A percentile compares a stretch with the other conserved stretches of the same genome.
phyloP scores from a whole-genome alignment of 2,797 vertebrate genomes.

The Merluccius polli region DNA sequence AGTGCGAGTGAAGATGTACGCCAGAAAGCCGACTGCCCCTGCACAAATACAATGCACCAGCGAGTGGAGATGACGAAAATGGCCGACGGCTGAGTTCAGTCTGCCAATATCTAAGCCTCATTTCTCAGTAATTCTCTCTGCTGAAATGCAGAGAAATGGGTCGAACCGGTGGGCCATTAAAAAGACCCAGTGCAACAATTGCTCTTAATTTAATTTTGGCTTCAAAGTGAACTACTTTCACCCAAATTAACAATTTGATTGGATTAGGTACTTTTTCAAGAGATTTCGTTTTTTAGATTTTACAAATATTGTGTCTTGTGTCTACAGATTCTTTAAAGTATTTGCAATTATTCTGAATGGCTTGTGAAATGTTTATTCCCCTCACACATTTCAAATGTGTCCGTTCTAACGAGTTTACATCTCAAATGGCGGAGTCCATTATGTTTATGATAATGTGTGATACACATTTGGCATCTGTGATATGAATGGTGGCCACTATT shows the following conservation, averaged over 20 bases:
- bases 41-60: not conserved
- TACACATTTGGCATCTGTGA: not conserved
- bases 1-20: not conserved
- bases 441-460: not conserved
- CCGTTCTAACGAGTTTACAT: not conserved
- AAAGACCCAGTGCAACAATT: conserved; percentile 4
- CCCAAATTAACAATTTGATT: not conserved
- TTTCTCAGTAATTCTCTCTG: not conserved
- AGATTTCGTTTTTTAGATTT: not conserved
- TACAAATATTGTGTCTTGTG: not conserved
- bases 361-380: not conserved
- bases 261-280: not conserved
- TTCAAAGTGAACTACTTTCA: not conserved
- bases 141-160: not conserved
- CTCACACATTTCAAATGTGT: not conserved
- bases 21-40: not conserved
- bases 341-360: conserved; percentile 1
- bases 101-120: not conserved
- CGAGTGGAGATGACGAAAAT: not conserved
- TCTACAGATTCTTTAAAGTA: not conserved
- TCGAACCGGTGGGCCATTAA: not conserved
- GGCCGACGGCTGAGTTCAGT: not conserved
- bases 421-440: not conserved
- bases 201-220: not conserved
- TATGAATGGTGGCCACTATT: not conserved